Evolutionary conservation across 2,797 vertebrate genomes (phyloP).

Genomic region (Perodicticus potto): DNA sequence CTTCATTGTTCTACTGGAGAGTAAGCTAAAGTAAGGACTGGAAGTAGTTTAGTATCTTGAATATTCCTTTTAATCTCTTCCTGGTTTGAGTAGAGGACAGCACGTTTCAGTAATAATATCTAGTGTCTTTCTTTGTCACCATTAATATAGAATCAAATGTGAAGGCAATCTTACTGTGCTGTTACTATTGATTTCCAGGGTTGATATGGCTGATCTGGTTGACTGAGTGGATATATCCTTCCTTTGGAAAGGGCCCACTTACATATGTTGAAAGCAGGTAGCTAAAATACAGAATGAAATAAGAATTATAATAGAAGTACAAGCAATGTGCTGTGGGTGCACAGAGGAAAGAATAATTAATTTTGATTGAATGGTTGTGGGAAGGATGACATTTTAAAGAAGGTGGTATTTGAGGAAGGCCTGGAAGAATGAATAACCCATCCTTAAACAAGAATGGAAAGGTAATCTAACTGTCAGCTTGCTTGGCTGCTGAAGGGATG

Average conservation of each 20-base stretch:
- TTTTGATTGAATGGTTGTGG: slow-evolving; percentile 77
- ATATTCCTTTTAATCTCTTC: slow-evolving; percentile 42
- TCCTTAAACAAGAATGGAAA: slow-evolving; percentile 70
- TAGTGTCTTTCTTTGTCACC: slow-evolving; percentile 39
- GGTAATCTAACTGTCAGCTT: slow-evolving; percentile 74
- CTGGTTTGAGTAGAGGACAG: slow-evolving; percentile 39
- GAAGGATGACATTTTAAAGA: slow-evolving; percentile 76
- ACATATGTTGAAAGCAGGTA: slow-evolving; percentile 39
- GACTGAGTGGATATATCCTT: slow-evolving; percentile 48
- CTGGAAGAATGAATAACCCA: slow-evolving; percentile 73
- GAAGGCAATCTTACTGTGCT: slow-evolving; percentile 44
- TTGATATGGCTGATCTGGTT: slow-evolving; percentile 57
- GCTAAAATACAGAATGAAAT: slow-evolving; percentile 66
- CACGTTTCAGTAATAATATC: background rate
- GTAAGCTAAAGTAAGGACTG: slow-evolving; percentile 15
- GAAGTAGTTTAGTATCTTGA: slow-evolving; percentile 53
- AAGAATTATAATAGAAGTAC: slow-evolving; percentile 69
- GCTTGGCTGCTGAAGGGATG: slow-evolving; percentile 64
- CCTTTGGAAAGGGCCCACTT: slow-evolving; percentile 56
- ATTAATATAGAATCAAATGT: slow-evolving; percentile 49
- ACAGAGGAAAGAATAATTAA: slow-evolving; percentile 76
- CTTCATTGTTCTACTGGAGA: slow-evolving; percentile 49
- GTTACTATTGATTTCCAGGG: slow-evolving; percentile 52
- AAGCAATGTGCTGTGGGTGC: slow-evolving; percentile 61
- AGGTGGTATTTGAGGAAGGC: slow-evolving; percentile 64